These are phyloP conservation scores for Maniola jurtina DNA, from an alignment of 1,140 invertebrate genomes.

Conservation along the genomic window DNA sequence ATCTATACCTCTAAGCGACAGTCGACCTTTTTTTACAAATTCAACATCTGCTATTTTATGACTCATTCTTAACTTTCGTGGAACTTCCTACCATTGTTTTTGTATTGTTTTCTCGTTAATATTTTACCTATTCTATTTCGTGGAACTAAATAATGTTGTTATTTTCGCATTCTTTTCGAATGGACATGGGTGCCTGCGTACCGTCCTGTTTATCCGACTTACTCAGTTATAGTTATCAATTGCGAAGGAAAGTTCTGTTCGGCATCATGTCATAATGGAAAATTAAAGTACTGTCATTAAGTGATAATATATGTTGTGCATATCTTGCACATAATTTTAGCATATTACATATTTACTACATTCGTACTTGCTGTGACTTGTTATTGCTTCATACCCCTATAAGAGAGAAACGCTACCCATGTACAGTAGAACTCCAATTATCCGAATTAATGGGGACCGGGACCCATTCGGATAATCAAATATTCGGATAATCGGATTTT, in stretches of 20 bases:
- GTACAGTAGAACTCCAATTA: too few relatives aligned
- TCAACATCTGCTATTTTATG: constrained; percentile 33
- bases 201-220: constrained; percentile 26
- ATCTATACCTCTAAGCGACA: too few relatives aligned
- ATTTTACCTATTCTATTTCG: constrained; percentile 32
- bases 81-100: constrained; percentile 33
- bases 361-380: constrained; percentile 1
- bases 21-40: too few relatives aligned
- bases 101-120: constrained; percentile 33
- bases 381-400: constrained; percentile 1
- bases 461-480: too few relatives aligned
- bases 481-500: too few relatives aligned
- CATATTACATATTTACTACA: background rate
- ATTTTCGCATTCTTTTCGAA: constrained; percentile 24
- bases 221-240: constrained; percentile 25
- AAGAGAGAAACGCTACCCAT: background rate
- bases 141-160: constrained; percentile 32
- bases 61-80: constrained; percentile 37
- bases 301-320: background rate
- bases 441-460: too few relatives aligned
- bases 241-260: constrained; percentile 17
- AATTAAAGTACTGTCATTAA: constrained; percentile 6
- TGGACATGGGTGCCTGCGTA: constrained; percentile 28
- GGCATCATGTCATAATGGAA: constrained; percentile 13
- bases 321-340: background rate